phyloP scores from a whole-genome alignment of 2,113 vertebrate genomes.

The Cyphomyrus discorhynchus region DNA sequence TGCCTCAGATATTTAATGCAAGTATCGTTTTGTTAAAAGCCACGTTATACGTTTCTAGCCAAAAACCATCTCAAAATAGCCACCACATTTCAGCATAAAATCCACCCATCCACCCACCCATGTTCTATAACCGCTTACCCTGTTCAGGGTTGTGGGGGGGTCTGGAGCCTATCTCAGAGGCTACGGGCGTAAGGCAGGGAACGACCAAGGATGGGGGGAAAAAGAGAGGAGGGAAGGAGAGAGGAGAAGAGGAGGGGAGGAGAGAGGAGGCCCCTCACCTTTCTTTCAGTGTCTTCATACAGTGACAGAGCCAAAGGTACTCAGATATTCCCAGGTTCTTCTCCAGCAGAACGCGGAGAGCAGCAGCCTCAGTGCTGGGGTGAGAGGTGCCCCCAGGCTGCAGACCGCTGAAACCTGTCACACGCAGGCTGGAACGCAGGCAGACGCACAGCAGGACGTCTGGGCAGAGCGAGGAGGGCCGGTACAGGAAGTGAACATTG shows the following conservation, averaged over 20 bases:
- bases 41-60: neutral
- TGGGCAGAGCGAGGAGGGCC: constrained; percentile 54
- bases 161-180: neutral
- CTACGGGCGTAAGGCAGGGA: neutral
- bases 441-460: constrained; percentile 68
- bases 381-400: constrained; percentile 29
- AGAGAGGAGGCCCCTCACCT: constrained; percentile 41
- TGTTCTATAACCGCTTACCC: neutral
- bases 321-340: constrained; percentile 54
- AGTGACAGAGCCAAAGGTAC: constrained; percentile 69
- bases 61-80: neutral
- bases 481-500: constrained; percentile 69
- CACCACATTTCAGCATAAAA: neutral
- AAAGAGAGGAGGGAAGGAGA: neutral
- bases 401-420: constrained; percentile 65
- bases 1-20: constrained; percentile 26
- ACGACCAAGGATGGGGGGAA: neutral
- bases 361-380: constrained; percentile 34
- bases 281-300: constrained; percentile 35
- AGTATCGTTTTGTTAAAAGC: constrained; percentile 19
- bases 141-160: neutral
- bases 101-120: neutral
- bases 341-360: constrained; percentile 62
- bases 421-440: constrained; percentile 59
- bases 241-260: neutral